Base-by-base conservation (phyloP, 2,797 vertebrate genomes). In the Enteromius paludinosus region DNA sequence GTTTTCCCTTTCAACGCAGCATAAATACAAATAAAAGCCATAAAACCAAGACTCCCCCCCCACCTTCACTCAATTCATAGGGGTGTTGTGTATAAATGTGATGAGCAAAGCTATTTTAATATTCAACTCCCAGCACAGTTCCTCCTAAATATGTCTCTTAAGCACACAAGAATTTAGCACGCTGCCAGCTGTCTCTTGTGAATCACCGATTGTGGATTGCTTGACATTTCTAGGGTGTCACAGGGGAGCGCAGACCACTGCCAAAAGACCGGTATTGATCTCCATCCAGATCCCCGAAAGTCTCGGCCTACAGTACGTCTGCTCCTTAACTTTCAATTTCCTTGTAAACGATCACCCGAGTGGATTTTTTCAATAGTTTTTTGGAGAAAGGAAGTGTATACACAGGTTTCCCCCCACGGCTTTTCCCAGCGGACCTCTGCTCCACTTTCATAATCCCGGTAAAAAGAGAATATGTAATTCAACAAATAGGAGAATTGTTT, bases 391-490 rank as follows among this genome's bases (percentile, higher is more conserved):
- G 66, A 75, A 61, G 64, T 64, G 78, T 59, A 72, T 45, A 73
- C 83, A 64, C 70, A 79, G 75, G 61, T 77, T 70, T 82, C 72
- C 81, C 52, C 77, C 62, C 70, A 43, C 69, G 74, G 83, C 64
- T 71, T 78, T 45, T 84, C 85, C 80, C 82, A 84, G 59, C 23
- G 79, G 82, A 84, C 45, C 72, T 64, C 71, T 72, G 86, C n/a
- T 86, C 87, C 71, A 87, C 77, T 85, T 87, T 82, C 56, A 75
- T 75, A 76, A 82, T 82, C 82, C 78, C 41, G 52, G 78, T 64
- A 76, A 82, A 86, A 88, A 84, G 65, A 84, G 83, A 84, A 81
- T 87, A 82, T 72, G 72, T 84, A 82, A 87, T 87, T 88, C 75
- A 84, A 72, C 77, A 86, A 84, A 85, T 70, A 61, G 78, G 59